Percentiles rank a stretch among this genome's conserved stretches.
phyloP scores from a whole-genome alignment of 64 coral and sea anemone genomes.

The Hydrozoanthus tunicans region DNA sequence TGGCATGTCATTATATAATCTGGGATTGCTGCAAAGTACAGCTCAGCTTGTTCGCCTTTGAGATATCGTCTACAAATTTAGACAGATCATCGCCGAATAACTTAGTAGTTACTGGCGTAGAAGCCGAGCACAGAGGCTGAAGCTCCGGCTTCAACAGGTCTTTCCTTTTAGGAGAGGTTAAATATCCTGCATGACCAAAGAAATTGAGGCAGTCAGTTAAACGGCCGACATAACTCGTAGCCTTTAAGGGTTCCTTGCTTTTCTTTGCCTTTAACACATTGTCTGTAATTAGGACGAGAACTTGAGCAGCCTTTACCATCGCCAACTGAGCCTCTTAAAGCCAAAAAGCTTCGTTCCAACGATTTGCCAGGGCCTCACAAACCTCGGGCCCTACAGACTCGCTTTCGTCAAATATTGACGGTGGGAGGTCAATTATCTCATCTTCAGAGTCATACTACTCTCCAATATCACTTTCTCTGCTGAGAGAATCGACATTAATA shows the following conservation, averaged over 20 bases:
- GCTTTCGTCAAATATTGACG: too few species aligned
- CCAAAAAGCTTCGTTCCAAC: not conserved
- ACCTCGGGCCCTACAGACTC: not conserved
- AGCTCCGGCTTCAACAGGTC: conserved; percentile 18
- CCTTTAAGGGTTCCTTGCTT: conserved; percentile 17
- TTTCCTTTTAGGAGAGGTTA: conserved; percentile 47
- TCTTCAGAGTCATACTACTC: too few species aligned
- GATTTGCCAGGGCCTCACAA: conserved; percentile 7
- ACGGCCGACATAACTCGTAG: not conserved
- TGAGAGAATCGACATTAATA: too few species aligned
- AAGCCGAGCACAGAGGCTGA: conserved; percentile 23
- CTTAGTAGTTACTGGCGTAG: not conserved
- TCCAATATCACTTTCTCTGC: too few species aligned
- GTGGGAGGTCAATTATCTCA: too few species aligned
- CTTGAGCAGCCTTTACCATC: conserved; percentile 29
- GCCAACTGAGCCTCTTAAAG: conserved; percentile 59
- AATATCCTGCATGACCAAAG: conserved; percentile 43
- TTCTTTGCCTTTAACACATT: conserved; percentile 52
- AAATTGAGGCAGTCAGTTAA: conserved; percentile 43
- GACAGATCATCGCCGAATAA: conserved; percentile 67
- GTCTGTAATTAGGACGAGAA: conserved; percentile 35
- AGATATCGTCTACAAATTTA: conserved; percentile 47
- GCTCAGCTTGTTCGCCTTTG: conserved; percentile 36
- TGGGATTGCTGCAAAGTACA: too few species aligned
- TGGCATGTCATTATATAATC: too few species aligned